Base-by-base conservation (phyloP, 1,140 invertebrate genomes). In the Leptoteleia sp. region DNA sequence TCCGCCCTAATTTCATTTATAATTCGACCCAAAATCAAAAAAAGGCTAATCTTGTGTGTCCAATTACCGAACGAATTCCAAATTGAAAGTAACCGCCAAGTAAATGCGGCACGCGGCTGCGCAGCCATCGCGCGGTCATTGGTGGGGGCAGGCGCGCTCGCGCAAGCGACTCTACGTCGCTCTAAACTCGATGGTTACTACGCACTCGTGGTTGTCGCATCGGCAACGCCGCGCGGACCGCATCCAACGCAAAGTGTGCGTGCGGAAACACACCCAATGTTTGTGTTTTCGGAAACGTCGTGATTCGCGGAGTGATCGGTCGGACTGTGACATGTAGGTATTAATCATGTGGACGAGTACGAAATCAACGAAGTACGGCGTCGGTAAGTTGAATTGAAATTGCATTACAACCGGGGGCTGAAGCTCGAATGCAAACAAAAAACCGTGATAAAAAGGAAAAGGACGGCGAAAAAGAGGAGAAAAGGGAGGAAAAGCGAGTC, bases 351-450 rank as follows among this genome's bases (percentile, higher is more conserved):
- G 92, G 92, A 91, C 89, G 43, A 91, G 91, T 42, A 91, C 92
- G 33, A 92, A 92, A 81, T 91, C 89, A 19, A 92, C 91, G 70
- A 93, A 92, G 87, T 92, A 92, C 87, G 92, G 91, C 81, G 92
- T 92, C 80, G 92, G 92, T 92, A 86, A 91, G 91, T 91, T n/a
- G n/a, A n/a, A n/a, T n/a, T n/a, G n/a, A n/a, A n/a, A n/a, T n/a
- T n/a, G n/a, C n/a, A n/a, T n/a, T n/a, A n/a, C n/a, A n/a, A n/a
- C n/a, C n/a, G n/a, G n/a, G n/a, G n/a, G n/a, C n/a, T n/a, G n/a
- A n/a, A n/a, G n/a, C n/a, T n/a, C n/a, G n/a, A n/a, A n/a, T 29
- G 6, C 27, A 29, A 2, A 22, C 19, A 22, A 22, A 22, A 22
- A 22, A 22, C 2, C 19, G 5, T 3, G 5, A 22, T 3, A 22